Base-by-base conservation (phyloP, 2,888 invertebrate genomes). In the Meganola albula region DNA sequence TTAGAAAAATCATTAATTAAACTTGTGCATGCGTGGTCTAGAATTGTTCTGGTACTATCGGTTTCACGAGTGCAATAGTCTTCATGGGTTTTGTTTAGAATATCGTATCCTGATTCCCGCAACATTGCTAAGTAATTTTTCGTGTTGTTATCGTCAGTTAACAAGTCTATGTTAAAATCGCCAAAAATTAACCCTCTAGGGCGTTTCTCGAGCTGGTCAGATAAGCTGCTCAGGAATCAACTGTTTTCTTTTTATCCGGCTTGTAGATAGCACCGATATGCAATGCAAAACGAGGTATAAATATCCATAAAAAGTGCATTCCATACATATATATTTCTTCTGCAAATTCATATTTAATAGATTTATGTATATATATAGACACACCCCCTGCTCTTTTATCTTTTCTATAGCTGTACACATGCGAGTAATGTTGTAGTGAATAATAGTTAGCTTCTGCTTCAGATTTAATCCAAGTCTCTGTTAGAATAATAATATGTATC, bases 371-470 rank as follows among this genome's bases (percentile, higher is more conserved):
- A n/a, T 22, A 31, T 3, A 21, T 21, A 8, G 28, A 29, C n/a
- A 31, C 31, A 14, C 26, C 31, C 3, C 31, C 31, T 14, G 26
- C 31, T 31, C 25, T 26, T 10, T n/a, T 21, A 10, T 28, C 20
- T 2, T 20, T 35, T 27, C 30, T 35, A 10, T 31, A 27, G 10
- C 22, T 26, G n/a, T 22, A 30, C 3, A 26, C 12, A 10, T 34
- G 27, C 7, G 20, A 6, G 3, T 28, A 34, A 11, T 34, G 27
- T n/a, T 9, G 5, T 20, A 28, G 27, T 21, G 27, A 28, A 7
- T 28, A 9, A 16, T 28, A 21, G 10, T 13, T 6, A n/a, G 13
- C 11, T 11, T 34, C 20, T 3, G 12, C 24, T 13, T 28, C 24
- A 12, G 12, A 28, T 12, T 11, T 10, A 1, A 34, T 34, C 28